These are phyloP conservation scores for Listronotus oregonensis DNA, from an alignment of 1,140 invertebrate species.

Conservation along the genomic window DNA sequence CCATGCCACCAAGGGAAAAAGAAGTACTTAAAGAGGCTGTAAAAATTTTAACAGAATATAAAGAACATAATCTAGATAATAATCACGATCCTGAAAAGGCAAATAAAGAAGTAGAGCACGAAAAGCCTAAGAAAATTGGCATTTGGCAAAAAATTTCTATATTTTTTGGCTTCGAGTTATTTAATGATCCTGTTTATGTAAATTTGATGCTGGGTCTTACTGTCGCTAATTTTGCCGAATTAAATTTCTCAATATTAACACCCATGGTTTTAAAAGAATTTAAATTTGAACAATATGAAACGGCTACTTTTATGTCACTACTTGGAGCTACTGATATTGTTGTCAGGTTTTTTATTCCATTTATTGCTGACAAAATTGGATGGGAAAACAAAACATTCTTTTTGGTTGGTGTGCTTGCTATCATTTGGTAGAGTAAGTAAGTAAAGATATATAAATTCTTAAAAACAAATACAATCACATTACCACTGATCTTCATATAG, in stretches of 20 bases:
- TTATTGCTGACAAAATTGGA: conserved; percentile 66
- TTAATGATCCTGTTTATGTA: conserved; percentile 63
- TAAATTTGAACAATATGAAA: conserved; percentile 61
- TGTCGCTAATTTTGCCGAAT: conserved; percentile 69
- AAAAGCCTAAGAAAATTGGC: conserved; percentile 25
- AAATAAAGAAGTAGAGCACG: conserved; percentile 14
- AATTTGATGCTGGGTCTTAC: conserved; percentile 72
- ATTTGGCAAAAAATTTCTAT: conserved; percentile 50
- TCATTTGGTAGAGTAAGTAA: conserved; percentile 70
- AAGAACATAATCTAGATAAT: conserved; percentile 25
- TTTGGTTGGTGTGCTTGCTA: conserved; percentile 66
- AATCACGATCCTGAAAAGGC: conserved; percentile 15
- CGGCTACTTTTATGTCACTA: conserved; percentile 65
- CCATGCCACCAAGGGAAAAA: conserved; percentile 36
- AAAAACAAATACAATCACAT: not conserved
- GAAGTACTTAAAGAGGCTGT: conserved; percentile 46
- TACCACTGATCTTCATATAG: not conserved
- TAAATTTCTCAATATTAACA: conserved; percentile 69
- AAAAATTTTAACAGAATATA: conserved; percentile 40
- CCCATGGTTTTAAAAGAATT: conserved; percentile 69
- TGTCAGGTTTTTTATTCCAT: conserved; percentile 64
- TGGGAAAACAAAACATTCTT: conserved; percentile 71
- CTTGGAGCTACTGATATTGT: conserved; percentile 64
- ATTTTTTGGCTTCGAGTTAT: conserved; percentile 63
- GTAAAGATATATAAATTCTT: conserved; percentile 49